A percentile compares a stretch with the other conserved stretches of the same genome.
Conservation (phyloP, 2,888 invertebrate genomes). For the Brachyopa scutellaris region DNA sequence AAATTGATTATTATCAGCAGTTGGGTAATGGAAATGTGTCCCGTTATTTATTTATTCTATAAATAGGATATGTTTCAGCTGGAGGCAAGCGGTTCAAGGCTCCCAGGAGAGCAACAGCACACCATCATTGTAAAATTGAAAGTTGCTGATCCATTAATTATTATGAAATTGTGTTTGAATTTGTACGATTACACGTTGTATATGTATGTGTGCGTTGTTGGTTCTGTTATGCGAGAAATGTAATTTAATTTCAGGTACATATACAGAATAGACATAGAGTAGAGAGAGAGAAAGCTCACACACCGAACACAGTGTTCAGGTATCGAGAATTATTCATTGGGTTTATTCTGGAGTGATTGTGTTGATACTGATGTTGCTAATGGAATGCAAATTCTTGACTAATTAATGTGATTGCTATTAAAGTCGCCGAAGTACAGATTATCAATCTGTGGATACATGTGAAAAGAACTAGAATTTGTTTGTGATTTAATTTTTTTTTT, state of each 20-base stretch:
- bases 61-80: constrained; percentile 38
- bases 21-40: constrained; percentile 31
- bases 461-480: no score
- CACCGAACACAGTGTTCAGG: neutral
- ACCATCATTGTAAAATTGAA: neutral
- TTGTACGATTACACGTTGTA: neutral
- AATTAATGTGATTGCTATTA: constrained; percentile 32
- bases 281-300: neutral
- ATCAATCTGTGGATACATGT: no score
- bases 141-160: constrained; percentile 45
- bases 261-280: no score
- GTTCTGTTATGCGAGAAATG: neutral
- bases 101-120: neutral
- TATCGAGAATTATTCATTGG: constrained; percentile 34
- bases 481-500: no score
- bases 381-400: constrained; percentile 47
- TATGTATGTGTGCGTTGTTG: neutral
- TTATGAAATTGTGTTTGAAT: constrained; percentile 27
- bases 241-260: constrained; percentile 30
- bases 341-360: constrained; percentile 27
- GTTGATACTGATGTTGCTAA: constrained; percentile 33
- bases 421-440: neutral
- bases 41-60: constrained; percentile 50
- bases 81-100: neutral
- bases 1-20: constrained; percentile 35